Base-by-base conservation (phyloP, 2,888 invertebrate species). In the Ochropleura plecta region DNA sequence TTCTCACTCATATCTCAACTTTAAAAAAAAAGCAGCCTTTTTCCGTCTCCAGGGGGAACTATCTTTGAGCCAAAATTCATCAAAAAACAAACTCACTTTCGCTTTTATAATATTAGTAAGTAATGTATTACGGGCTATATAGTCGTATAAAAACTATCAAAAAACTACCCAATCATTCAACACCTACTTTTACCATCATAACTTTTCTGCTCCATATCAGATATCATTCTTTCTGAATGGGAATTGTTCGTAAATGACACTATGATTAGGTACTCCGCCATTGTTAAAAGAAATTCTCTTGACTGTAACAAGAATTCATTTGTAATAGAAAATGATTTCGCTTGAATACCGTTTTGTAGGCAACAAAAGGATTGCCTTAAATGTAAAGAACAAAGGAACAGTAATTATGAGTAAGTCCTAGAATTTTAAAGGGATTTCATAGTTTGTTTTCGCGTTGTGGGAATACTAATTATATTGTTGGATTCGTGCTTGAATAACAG, bases 211-310 rank as follows among this genome's bases (percentile, higher is more conserved):
- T 44, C 69, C 77, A 63, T 78, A 79, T 80, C 78, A 84, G 85
- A 83, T 81, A 83, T 83, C 73, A 81, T 81, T 65, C 66, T 53
- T 20, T 70, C 70, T 86, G 81, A 86, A 82, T 83, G 83, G 85
- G 80, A 72, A 88, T 84, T 88, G 85, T 87, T 90, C 90, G 82
- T 86, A 90, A 88, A 86, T 84, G 89, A 86, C 88, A 90, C 88
- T 88, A 88, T 90, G 90, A 90, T 89, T 88, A 90, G 81, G 87
- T 88, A 84, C 86, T 65, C 46, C 57, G 59, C 87, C 75, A 90
- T 90, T 90, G 89, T 90, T 77, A 72, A 6, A 64, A 73, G 79
- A 79, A 70, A 81, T 84, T 84, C 83, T 82, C 73, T 66, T 76
- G 73, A 83, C 82, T 85, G 78, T 88, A 84, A 86, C 85, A 86